phyloP scores from a whole-genome alignment of 2,113 vertebrate species.

The Pteruthius melanotis region DNA sequence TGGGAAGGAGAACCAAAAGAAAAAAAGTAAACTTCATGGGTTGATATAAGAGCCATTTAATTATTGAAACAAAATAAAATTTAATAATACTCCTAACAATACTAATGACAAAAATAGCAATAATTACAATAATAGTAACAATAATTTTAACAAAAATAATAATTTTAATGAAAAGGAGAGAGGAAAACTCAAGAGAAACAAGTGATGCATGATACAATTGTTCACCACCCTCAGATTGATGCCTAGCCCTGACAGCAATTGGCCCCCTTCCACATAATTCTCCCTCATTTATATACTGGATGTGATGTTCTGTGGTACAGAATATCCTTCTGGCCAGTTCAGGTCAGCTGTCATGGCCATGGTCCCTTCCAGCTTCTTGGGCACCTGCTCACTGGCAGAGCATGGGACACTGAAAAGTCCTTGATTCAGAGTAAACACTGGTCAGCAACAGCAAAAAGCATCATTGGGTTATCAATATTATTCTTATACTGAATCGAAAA shows the following conservation, averaged over 20 bases:
- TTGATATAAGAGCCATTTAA: neutral
- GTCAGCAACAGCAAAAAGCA: neutral
- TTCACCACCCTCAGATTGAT: neutral
- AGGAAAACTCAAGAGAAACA: neutral
- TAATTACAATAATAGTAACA: neutral
- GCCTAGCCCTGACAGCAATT: no score
- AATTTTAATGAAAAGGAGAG: neutral
- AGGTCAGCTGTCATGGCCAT: neutral
- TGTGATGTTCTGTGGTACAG: neutral
- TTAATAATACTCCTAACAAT: neutral
- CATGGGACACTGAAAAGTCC: neutral
- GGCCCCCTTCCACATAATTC: neutral
- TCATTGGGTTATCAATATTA: neutral
- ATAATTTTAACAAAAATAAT: neutral
- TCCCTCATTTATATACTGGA: neutral
- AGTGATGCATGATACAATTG: neutral
- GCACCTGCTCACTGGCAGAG: neutral
- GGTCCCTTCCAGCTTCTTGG: neutral
- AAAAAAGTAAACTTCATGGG: neutral
- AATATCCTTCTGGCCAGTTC: neutral
- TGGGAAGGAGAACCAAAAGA: neutral
- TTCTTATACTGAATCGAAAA: neutral
- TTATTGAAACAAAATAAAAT: neutral
- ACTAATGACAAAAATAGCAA: neutral
- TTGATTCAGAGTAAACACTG: no score